Base-by-base conservation (phyloP, 2,113 vertebrate species). In the Poicephalus meyeri region DNA sequence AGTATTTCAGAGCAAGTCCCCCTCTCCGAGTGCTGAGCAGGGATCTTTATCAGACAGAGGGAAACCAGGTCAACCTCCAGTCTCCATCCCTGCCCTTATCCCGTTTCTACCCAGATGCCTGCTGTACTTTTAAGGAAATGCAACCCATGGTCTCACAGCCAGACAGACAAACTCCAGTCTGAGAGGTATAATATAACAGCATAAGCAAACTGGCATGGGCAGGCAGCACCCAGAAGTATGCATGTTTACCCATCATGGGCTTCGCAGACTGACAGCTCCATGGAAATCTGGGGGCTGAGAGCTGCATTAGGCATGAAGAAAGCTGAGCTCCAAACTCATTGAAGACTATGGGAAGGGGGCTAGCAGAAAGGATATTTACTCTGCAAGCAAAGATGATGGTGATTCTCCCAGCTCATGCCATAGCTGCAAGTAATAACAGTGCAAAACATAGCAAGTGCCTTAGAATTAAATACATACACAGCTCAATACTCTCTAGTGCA, bases 51-150 rank as follows among this genome's bases (percentile, higher is more conserved):
- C 80, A 89, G 65, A 90, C 86, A 0, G 0, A 96, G 72, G 80
- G 69, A 89, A 97, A 79, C 7, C 58, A 89, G 94, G 91, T 96
- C 93, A 95, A 41, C 49, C 53, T 83, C 63, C 74, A 88, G 72
- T 15, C 81, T 61, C 70, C 8, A 2, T 89, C 65, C 72, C 53
- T 95, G 58, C 80, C 56, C 76, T 93, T 61, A 84, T 86, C 70
- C 86, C 58, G 8, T 56, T 88, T 88, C 80, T 91, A 93, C 65
- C 35, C 80, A 86, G 39, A 90, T 82, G 65, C 39, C 41, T 94
- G 65, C 72, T 93, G 93, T 74, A 96, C 86, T 96, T 97, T 96
- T 96, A 96, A 96, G 95, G 95, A 94, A 96, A 95, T 88, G 55
- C 58, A 88, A 77, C 80, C 86, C 91, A 89, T 42, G 52, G 70